Percentiles rank a stretch among this genome's conserved stretches.
Conservation (phyloP, 2,888 invertebrate species). For the Amphipoea lucens region DNA sequence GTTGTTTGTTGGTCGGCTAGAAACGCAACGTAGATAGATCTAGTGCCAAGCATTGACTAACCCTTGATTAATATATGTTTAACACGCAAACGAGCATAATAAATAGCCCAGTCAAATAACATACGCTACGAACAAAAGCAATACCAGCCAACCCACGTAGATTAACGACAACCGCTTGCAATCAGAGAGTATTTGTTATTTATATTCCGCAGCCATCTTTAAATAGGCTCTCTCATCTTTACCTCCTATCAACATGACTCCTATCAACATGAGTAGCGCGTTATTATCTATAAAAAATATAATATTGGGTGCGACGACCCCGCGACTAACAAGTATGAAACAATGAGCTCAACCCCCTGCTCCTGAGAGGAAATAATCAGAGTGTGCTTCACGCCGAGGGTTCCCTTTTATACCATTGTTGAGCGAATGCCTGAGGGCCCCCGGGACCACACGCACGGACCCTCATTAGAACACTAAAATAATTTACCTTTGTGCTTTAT, state of each 20-base stretch:
- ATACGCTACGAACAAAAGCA: conserved; percentile 45
- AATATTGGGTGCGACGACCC: conserved; percentile 75
- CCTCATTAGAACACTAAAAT: conserved; percentile 80
- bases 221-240: conserved; percentile 33
- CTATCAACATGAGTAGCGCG: conserved; percentile 50
- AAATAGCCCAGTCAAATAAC: conserved; percentile 40
- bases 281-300: conserved; percentile 57
- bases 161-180: conserved; percentile 25
- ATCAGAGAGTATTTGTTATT: conserved; percentile 33
- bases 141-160: conserved; percentile 25
- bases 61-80: conserved; percentile 50
- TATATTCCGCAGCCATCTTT: conserved; percentile 3
- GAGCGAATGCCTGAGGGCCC: conserved; percentile 60
- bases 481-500: conserved; percentile 76
- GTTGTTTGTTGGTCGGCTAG: conserved; percentile 9
- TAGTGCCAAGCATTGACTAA: conserved; percentile 46
- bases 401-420: conserved; percentile 76
- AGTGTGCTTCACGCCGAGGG: conserved; percentile 76
- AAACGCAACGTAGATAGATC: conserved; percentile 27
- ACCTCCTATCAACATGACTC: conserved; percentile 50
- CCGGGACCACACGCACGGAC: conserved; percentile 72
- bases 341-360: conserved; percentile 77
- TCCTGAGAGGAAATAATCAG: conserved; percentile 81
- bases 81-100: conserved; percentile 42
- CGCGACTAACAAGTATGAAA: conserved; percentile 75